phyloP scores from a whole-genome alignment of 2,113 vertebrate genomes.

The Dissostichus mawsoni region DNA sequence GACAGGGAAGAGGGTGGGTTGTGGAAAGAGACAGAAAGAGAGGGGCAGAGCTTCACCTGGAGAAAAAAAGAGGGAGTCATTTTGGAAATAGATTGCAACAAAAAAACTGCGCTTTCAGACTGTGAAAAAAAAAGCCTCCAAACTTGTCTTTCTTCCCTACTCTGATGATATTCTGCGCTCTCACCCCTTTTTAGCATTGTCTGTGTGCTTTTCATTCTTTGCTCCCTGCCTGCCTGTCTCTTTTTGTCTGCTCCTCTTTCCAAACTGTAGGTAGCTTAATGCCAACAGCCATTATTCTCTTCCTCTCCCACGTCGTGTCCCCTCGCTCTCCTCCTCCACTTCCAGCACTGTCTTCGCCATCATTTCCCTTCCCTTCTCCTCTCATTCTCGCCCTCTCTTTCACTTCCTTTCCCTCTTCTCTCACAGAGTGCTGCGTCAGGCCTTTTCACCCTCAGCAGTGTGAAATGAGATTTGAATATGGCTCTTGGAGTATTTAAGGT shows the following conservation, averaged over 20 bases:
- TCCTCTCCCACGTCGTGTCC: constrained; percentile 59
- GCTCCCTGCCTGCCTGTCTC: constrained; percentile 11
- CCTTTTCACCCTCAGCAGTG: constrained; percentile 74
- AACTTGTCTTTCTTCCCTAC: constrained; percentile 7
- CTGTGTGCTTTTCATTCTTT: constrained; percentile 29
- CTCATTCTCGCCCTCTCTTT: constrained; percentile 42
- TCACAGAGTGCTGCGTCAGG: constrained; percentile 77
- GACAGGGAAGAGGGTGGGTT: constrained; percentile 18
- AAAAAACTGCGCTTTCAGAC: constrained; percentile 4
- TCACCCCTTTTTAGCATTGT: constrained; percentile 18
- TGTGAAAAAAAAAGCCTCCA: constrained; percentile 17
- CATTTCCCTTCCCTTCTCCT: constrained; percentile 45
- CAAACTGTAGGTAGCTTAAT: constrained; percentile 52
- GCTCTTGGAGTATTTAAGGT: constrained; percentile 61
- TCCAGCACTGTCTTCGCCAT: constrained; percentile 54
- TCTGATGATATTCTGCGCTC: constrained; percentile 23
- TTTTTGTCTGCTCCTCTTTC: constrained; percentile 21
- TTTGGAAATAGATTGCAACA: constrained; percentile 31
- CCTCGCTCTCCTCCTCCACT: constrained; percentile 60
- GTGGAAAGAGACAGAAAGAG: constrained; percentile 1
- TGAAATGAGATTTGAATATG: constrained; percentile 81
- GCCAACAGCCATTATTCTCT: constrained; percentile 64
- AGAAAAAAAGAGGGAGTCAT: constrained; percentile 13
- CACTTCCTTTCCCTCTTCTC: constrained; percentile 35
- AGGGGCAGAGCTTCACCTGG: constrained; percentile 34